Conservation (phyloP, 2,113 vertebrate species). For the Hepsetus odoe region DNA sequence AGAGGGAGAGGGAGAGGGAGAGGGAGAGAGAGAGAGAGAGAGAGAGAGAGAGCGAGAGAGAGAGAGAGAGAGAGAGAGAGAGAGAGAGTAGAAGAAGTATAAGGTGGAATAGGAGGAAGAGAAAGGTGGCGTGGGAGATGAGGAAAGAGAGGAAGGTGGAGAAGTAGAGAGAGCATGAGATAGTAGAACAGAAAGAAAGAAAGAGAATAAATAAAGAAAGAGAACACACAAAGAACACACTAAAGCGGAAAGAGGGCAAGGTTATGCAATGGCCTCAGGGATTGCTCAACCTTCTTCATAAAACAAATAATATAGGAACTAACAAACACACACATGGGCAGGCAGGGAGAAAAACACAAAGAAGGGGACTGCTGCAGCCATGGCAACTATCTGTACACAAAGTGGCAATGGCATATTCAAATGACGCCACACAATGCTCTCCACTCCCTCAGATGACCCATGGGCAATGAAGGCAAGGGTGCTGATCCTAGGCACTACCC, state of each 20-base stretch:
- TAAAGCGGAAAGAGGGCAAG: constrained; percentile 43
- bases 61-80: background rate
- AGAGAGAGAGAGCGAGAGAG: background rate
- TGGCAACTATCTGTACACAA: constrained; percentile 53
- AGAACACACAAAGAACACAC: constrained; percentile 32
- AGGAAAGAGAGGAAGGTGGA: background rate
- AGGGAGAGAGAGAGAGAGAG: too few relatives aligned
- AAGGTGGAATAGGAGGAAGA: background rate
- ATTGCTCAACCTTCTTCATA: constrained; percentile 55
- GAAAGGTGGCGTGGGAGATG: background rate
- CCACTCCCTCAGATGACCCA: constrained; percentile 19
- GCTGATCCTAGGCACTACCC: constrained; percentile 5
- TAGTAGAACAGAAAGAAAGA: background rate
- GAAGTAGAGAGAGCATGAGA: background rate
- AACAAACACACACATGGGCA: constrained; percentile 26
- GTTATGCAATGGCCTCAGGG: constrained; percentile 51
- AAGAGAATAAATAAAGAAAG: background rate
- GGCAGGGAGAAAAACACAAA: constrained; percentile 49
- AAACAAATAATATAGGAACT: constrained; percentile 55
- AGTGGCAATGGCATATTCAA: constrained; percentile 33
- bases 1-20: background rate
- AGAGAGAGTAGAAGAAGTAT: background rate
- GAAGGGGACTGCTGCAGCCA: constrained; percentile 27
- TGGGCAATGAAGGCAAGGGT: constrained; percentile 8
- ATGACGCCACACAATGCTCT: constrained; percentile 6